Base-by-base conservation (phyloP, 2,888 invertebrate genomes). In the Chironomus riparius region DNA sequence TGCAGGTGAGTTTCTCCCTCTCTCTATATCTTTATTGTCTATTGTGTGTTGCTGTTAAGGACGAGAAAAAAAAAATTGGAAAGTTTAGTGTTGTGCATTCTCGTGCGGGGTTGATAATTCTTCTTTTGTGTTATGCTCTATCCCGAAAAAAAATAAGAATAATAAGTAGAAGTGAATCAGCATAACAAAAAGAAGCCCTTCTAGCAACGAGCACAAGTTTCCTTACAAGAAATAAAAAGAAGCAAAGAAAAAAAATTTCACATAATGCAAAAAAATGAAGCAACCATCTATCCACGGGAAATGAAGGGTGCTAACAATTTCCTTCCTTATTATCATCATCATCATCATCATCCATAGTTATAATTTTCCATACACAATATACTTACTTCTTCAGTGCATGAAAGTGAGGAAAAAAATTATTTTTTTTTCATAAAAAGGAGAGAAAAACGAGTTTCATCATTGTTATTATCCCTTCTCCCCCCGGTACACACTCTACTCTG, bases 1-100 rank as follows among this genome's bases (percentile, higher is more conserved):
- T 88, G 95, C 95, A 95, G 96, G 96, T 95, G 86, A 91, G 93
- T 82, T 77, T 73, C 10, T n/a, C n/a, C n/a, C 4, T 28, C 28
- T 28, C 28, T 28, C 28, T 28, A 24, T 50, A 15, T 12, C 6
- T 18, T 4, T 71, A 38, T 24, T 38, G 7, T 71, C 61, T 50
- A n/a, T 6, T 22, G 70, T 47, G 13, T n/a, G 15, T 47, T 1
- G 15, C 18, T 56, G 56, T 56, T 56, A 18, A n/a, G 15, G n/a
- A 18, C 18, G 15, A 56, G 15, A 56, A 56, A 15, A 15, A 15
- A 47, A 70, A 22, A 69, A 69, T n/a, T 28, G 28, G 28, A 38
- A 38, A 38, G 7, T 38, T 38, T 38, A 38, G 38, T 68, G 68
- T 28, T 38, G 38, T 38, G 38, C 38, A 38, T 38, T 38, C 38